Conservation (phyloP, 2,797 vertebrate species). For the Falco peregrinus region DNA sequence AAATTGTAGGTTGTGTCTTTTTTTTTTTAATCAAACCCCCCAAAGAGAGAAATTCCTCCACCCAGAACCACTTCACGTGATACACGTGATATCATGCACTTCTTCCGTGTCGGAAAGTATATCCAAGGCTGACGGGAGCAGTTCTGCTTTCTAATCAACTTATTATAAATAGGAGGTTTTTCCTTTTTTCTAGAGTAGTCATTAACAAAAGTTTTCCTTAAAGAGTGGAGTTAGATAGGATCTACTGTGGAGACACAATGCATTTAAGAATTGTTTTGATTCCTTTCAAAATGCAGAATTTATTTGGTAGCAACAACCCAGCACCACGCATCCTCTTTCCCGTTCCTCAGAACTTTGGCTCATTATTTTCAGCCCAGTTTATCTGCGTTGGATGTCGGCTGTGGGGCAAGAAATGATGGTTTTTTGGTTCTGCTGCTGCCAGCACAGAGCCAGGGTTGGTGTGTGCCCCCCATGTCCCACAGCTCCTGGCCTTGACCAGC, state of each 20-base stretch:
- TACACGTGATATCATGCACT: rapidly evolving
- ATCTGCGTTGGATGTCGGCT: rapidly evolving
- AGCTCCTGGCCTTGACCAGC: background rate
- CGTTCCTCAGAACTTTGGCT: background rate
- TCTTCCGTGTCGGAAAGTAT: rapidly evolving
- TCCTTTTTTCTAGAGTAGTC: background rate
- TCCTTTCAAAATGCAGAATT: background rate
- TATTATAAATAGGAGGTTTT: background rate
- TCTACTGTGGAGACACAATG: rapidly evolving
- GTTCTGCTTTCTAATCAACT: background rate
- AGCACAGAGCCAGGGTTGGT: background rate
- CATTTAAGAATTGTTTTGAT: background rate
- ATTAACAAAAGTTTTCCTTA: background rate
- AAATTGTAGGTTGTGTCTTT: background rate
- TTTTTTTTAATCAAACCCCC: background rate
- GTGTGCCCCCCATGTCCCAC: background rate
- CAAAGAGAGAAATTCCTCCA: background rate
- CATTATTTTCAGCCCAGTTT: rapidly evolving
- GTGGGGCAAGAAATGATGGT: rapidly evolving
- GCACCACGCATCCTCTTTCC: background rate
- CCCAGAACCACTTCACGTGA: background rate
- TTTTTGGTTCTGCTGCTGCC: background rate
- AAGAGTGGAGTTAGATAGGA: background rate
- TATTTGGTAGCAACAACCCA: background rate
- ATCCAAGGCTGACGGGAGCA: background rate